Evolutionary conservation across 2,113 vertebrate genomes (phyloP), one percentile per base, ranked within the genome.

Genomic region (Hypomesus transpacificus): DNA sequence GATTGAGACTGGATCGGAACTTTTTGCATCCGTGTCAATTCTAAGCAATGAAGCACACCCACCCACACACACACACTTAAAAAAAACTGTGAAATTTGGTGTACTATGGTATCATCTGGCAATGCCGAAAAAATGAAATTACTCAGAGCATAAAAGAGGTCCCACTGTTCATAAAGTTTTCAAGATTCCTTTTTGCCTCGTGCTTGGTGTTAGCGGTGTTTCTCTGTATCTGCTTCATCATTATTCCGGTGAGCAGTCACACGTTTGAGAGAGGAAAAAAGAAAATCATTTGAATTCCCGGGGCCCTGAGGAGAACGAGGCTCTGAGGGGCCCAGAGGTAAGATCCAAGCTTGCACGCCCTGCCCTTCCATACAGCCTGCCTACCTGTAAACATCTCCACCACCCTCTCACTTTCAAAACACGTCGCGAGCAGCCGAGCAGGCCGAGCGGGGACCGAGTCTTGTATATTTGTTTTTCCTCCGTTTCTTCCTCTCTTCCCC

Each of bases 361-460:
- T 92, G 93, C 94, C 95, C 94, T 95, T 94, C 96, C 91, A 93
- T 92, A 94, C 90, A 94, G 95, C 93, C 91, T 26, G 11, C 22
- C 91, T 94, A 94, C 93, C 94, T 94, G 94, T 95, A 97, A 96
- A 96, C 94, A 97, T 95, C 95, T 95, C 94, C 94, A 94, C 94
- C 92, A 95, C 93, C 83, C 93, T 93, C 94, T 94, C 93, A 93
- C 93, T 96, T 88, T 96, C 94, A 94, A 94, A 95, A 95, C 93
- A 94, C 92, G 93, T 94, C 95, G 24, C 24, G 24, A 26, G 24
- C 1, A 26, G 24, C 24, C 8, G 5, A 95, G 92, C 75, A 65
- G 20, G 90, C 92, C 93, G 92, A 92, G 93, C 91, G 94, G 93
- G 93, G 93, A 95, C 94, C 94, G 92, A 95, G 92, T 95, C 93